phyloP scores from a whole-genome alignment of 2,888 invertebrate genomes.

The Antheraea yamamai region DNA sequence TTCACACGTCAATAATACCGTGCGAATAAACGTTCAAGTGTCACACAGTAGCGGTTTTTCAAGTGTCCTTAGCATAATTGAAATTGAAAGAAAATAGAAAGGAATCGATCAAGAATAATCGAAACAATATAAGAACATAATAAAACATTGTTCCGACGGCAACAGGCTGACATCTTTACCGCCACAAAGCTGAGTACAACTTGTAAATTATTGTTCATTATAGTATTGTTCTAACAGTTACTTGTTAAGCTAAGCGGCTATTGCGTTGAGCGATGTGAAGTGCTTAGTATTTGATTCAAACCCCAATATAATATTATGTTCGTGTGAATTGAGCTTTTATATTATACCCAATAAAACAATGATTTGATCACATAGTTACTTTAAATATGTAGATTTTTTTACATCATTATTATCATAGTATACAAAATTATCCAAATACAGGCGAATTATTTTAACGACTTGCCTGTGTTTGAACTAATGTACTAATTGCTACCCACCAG shows the following conservation, averaged over 20 bases:
- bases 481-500: neutral
- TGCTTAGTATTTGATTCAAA: slow-evolving; percentile 48
- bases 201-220: slow-evolving; percentile 61
- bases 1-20: slow-evolving; percentile 39
- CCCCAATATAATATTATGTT: slow-evolving; percentile 22
- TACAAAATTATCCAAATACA: neutral
- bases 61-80: slow-evolving; percentile 50
- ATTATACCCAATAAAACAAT: neutral
- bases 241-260: slow-evolving; percentile 56
- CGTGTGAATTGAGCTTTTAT: slow-evolving; percentile 37
- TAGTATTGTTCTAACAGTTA: slow-evolving; percentile 64
- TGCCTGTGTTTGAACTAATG: neutral
- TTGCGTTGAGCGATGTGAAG: slow-evolving; percentile 52
- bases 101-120: slow-evolving; percentile 62
- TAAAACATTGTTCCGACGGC: slow-evolving; percentile 55
- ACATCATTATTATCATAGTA: neutral
- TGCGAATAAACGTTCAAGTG: slow-evolving; percentile 46
- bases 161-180: slow-evolving; percentile 67
- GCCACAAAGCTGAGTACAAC: slow-evolving; percentile 64
- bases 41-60: slow-evolving; percentile 43
- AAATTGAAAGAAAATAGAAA: slow-evolving; percentile 54
- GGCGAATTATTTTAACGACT: no score
- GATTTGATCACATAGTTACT: neutral
- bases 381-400: neutral
- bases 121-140: slow-evolving; percentile 77